Evolutionary conservation across 2,113 vertebrate genomes (phyloP), one percentile per base, ranked within the genome.

Genomic region (Antidorcas marsupialis): DNA sequence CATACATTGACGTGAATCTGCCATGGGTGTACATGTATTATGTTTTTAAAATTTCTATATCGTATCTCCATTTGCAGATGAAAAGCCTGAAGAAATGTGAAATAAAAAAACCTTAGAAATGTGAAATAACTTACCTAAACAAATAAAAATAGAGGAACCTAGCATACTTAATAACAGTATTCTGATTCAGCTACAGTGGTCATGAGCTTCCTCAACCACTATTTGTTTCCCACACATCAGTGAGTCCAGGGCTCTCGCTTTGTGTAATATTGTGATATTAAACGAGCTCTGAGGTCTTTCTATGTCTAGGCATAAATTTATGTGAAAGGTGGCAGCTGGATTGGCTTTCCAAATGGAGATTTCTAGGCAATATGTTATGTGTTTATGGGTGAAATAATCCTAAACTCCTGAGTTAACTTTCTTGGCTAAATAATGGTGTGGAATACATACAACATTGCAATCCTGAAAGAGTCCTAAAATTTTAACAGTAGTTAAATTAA

Each of bases 61-160:
- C 10, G 43, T 19, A 36, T 79, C 4, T 93, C 7, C 33, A 78
- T 62, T 90, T 95, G 84, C 47, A 96, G 39, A 47, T 76, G 52
- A 89, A 90, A 97, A 76, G 6, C 52, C 33, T 95, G 84, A 94
- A 93, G 33, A 95, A 97, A 83, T 97, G 12, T 78, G 71, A 81
- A 78, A 87, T 74, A 71, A 84, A 92, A 4, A 71, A 36, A 71
- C 17, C n/a, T 39, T 74, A 91, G 33, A 94, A 97, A 87, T 97
- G 23, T 83, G 67, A 84, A 67, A 91, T 83, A 82, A 87, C 13
- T 79, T 93, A 15, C 7, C 33, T 16, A 81, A 87, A 47, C 1
- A 6, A 62, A 91, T 45, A 53, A 45, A 67, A 85, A 71, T 85
- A 33, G 52, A 89, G n/a, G 25, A 76, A 45, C 43, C 43, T 47